Base-by-base conservation (phyloP, 2,797 vertebrate species). In the Enoplosus armatus region DNA sequence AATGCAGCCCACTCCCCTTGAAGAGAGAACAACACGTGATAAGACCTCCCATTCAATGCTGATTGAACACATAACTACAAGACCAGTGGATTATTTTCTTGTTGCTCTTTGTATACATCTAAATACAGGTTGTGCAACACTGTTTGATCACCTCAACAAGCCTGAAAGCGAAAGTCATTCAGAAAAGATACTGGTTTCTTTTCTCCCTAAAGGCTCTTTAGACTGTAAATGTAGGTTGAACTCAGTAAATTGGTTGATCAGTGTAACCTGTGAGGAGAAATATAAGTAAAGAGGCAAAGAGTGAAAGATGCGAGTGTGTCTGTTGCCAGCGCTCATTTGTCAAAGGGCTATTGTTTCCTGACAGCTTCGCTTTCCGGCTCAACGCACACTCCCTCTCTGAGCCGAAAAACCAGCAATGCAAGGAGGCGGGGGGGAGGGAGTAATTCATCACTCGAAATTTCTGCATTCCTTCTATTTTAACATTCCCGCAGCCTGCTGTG, bases 1-100 rank as follows among this genome's bases (percentile, higher is more conserved):
- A 92, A 99, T 99, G 90, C 98, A 99, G 72, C 98, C 98, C 1
- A 99, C 98, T 63, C 98, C 98, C 98, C 98, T 98, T 63, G 86
- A 82, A 82, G 26, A 88, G 20, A 88, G 6, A 68, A 68, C 1
- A 58, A 48, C 50, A 74, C 37, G 37, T 6, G 35, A 58, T 31
- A 35, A 39, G 43, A 8, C 12, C 51, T 26, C 8, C 6, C 3
- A 31, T 45, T 51, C 14, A 50, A 14, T 0, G 15, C 18, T 20
- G 31, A 16, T 39, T 27, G 8, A n/a, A 4, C 6, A 37, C 2
- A 50, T 14, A n/a, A 37, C 8, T 27, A 5, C 35, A 15, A 8
- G 9, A 1, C 14, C 27, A 29, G 18, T 33, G 20, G n/a, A 14
- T 31, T 50, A 3, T 7, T 50, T 65, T 26, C n/a, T n/a, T n/a